Percentiles rank a stretch among this genome's conserved stretches.
Evolutionary conservation across 2,797 vertebrate genomes (phyloP).

Genomic region (Spizella passerina): DNA sequence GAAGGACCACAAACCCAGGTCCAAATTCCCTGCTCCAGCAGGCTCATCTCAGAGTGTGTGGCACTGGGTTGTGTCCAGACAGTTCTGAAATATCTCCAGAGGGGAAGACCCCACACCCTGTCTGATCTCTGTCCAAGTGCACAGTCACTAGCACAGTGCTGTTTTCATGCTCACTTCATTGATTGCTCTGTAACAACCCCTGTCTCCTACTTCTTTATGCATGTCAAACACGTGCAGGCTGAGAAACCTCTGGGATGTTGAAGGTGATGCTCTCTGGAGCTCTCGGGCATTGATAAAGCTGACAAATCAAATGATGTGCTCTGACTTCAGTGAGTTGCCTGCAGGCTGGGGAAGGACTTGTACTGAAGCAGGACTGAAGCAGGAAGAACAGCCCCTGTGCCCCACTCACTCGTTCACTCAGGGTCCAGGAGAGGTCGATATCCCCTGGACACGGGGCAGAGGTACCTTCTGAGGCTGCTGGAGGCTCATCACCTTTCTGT

Average conservation of each 20-base stretch:
- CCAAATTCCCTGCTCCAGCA: neutral
- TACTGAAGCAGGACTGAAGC: rapidly evolving
- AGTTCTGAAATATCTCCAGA: neutral
- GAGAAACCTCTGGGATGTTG: neutral
- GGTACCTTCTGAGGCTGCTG: neutral
- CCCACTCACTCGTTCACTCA: neutral
- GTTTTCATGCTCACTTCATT: neutral
- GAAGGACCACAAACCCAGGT: neutral
- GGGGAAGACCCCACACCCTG: neutral
- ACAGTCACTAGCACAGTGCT: neutral
- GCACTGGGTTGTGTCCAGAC: neutral
- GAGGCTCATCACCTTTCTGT: neutral
- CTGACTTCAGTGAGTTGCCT: neutral
- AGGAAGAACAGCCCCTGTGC: neutral
- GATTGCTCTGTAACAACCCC: neutral
- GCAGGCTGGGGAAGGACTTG: neutral
- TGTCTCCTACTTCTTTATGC: neutral
- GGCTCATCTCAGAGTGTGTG: neutral
- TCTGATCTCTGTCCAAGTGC: neutral
- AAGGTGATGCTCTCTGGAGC: neutral
- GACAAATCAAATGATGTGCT: rapidly evolving
- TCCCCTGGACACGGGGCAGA: neutral
- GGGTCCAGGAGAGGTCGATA: neutral
- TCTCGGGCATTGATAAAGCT: neutral
- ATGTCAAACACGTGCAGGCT: rapidly evolving